Evolutionary conservation across 2,888 invertebrate species (phyloP).

Genomic region (Agrotis ipsilon): DNA sequence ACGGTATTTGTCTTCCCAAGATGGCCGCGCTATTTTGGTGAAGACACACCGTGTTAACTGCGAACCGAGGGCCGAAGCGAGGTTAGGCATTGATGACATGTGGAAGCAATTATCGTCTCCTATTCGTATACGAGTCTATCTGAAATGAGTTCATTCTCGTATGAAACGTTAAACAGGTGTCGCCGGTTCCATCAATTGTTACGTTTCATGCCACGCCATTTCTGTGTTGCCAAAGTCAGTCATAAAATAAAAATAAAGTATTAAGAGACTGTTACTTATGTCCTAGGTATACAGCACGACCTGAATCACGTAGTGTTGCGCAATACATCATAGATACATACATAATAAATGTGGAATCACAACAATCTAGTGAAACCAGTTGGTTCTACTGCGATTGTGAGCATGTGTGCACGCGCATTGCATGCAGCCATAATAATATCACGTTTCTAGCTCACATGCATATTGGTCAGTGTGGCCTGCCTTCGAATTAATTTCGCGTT

Average conservation of each 20-base stretch:
- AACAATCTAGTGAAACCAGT: conserved; percentile 55
- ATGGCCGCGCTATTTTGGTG: conserved; percentile 45
- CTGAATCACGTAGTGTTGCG: conserved; percentile 38
- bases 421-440: conserved; percentile 34
- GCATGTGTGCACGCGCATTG: conserved; percentile 32
- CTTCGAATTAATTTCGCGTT: conserved; percentile 53
- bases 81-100: conserved; percentile 35
- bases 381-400: conserved; percentile 16
- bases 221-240: conserved; percentile 11
- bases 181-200: conserved; percentile 1
- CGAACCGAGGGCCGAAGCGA: conserved; percentile 10
- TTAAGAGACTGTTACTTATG: neutral
- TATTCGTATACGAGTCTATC: neutral
- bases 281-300: conserved; percentile 23
- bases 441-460: conserved; percentile 48
- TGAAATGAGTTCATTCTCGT: conserved; percentile 17
- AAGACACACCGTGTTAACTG: conserved; percentile 24
- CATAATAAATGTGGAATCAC: conserved; percentile 37
- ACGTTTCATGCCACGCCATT: conserved; percentile 16
- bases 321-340: conserved; percentile 35
- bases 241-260: conserved; percentile 1
- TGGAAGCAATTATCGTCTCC: conserved; percentile 30
- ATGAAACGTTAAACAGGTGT: neutral
- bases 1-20: conserved; percentile 21
- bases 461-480: conserved; percentile 35